These are phyloP conservation scores for Podilymbus podiceps DNA, from an alignment of 2,113 vertebrate species.

Conservation along the genomic window DNA sequence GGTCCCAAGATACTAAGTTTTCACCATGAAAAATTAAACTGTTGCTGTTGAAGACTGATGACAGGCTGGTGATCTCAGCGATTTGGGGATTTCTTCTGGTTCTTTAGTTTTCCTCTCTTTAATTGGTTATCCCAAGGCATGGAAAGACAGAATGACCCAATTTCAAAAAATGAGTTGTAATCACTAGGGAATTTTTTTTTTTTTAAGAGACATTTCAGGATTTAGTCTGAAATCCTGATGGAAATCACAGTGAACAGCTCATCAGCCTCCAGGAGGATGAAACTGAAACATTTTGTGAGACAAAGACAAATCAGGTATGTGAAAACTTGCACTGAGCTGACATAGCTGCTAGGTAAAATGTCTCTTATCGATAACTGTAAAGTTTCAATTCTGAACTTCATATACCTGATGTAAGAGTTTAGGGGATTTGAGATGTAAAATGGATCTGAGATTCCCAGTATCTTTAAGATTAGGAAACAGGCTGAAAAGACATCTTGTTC, in stretches of 20 bases:
- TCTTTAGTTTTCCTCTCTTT: slow-evolving; percentile 19
- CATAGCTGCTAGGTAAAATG: slow-evolving; percentile 44
- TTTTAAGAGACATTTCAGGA: neutral
- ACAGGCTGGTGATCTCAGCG: neutral
- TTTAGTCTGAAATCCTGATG: slow-evolving; percentile 29
- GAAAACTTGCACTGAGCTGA: slow-evolving; percentile 31
- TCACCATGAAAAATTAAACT: neutral
- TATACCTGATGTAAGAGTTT: neutral
- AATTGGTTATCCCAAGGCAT: slow-evolving; percentile 53
- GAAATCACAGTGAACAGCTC: slow-evolving; percentile 19
- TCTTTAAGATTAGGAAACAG: slow-evolving; percentile 44
- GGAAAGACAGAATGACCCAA: slow-evolving; percentile 41
- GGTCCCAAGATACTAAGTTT: slow-evolving; percentile 14
- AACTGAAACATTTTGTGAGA: slow-evolving; percentile 5
- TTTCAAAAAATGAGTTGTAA: slow-evolving; percentile 57
- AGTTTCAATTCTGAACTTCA: slow-evolving; percentile 41
- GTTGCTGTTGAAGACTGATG: neutral
- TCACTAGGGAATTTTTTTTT: slow-evolving; percentile 4
- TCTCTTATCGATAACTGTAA: slow-evolving; percentile 28
- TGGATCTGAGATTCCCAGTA: neutral
- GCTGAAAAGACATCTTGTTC: slow-evolving; percentile 43
- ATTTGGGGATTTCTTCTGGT: neutral
- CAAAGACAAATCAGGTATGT: slow-evolving; percentile 48
- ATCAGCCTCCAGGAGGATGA: slow-evolving; percentile 45
- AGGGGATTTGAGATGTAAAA: slow-evolving; percentile 17